Percentiles rank a stretch among this genome's conserved stretches.
These are phyloP conservation scores for Euzetes globulus DNA, from an alignment of 2,888 invertebrate species.

Conservation along the genomic window DNA sequence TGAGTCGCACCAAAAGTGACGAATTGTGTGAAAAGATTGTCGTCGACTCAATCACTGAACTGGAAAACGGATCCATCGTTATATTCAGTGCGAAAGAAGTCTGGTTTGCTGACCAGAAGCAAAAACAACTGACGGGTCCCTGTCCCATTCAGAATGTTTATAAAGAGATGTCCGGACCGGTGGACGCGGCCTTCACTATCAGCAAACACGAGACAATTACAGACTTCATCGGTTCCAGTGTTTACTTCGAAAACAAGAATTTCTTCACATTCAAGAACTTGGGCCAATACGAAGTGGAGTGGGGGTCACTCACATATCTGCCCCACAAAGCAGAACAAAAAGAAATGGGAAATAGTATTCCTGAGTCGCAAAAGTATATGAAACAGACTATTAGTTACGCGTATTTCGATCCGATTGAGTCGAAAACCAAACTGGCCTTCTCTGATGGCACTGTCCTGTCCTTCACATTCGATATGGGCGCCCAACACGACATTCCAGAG, in stretches of 20 bases:
- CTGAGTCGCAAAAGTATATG: background rate
- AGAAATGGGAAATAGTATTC: background rate
- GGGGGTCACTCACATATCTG: background rate
- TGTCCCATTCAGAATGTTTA: background rate
- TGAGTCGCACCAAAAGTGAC: background rate
- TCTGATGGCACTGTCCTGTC: background rate
- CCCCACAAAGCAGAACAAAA: background rate
- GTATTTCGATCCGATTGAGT: background rate
- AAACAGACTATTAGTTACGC: background rate
- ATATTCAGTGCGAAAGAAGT: background rate
- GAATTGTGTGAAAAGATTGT: background rate
- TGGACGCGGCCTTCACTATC: background rate
- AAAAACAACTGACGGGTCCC: background rate
- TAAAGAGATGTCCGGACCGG: background rate
- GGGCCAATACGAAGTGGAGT: background rate
- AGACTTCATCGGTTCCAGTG: background rate
- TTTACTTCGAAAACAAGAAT: background rate
- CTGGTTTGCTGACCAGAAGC: background rate
- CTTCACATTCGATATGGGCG: background rate
- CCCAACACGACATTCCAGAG: background rate
- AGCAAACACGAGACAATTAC: background rate
- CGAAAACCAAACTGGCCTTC: background rate
- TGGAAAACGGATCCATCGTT: background rate
- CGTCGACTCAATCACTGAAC: background rate
- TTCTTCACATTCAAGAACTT: slow-evolving; percentile 1